Evolutionary conservation across 2,113 vertebrate genomes (phyloP), one percentile per base, ranked within the genome.

Genomic region (Paraplagusia blochii): DNA sequence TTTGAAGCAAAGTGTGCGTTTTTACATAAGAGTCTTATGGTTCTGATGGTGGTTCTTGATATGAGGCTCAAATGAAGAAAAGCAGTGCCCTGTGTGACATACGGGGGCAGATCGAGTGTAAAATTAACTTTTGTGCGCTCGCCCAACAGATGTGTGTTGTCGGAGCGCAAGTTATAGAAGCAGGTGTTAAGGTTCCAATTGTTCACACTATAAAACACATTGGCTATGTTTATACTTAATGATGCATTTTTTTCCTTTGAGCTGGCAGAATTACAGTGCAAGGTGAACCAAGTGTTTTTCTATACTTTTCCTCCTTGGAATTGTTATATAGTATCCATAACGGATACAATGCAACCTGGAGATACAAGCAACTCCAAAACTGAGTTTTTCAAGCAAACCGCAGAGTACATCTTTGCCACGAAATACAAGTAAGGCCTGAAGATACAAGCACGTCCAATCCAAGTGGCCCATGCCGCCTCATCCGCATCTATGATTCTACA

Each of bases 51-150:
- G 39, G 18, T 50, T 11, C 38, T 11, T 9, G 69, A 22, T 11
- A 59, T 47, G 43, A 44, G 53, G 66, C 35, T 38, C 45, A 58
- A 59, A n/a, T 15, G 51, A 6, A 58, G 39, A 62, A 43, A 53
- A 43, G 11, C 19, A 1, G 2, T 9, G 35, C n/a, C 11, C 14
- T 29, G n/a, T 38, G n/a, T 9, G 43, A 43, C 63, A 58, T 59
- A 63, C 7, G 10, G 39, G 48, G 55, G 55, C 55, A 70, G 66
- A 77, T 73, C 59, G n/a, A 45, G 76, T 44, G 79, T 50, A 64
- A 57, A 56, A 29, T 29, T 33, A 63, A 43, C 3, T 14, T 56
- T 18, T 12, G 17, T 1, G 7, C 15, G 0, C 54, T 74, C 65
- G 16, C 15, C 38, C 16, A 69, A 62, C 63, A 78, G 50, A 71